Conservation (phyloP, 2,797 vertebrate genomes). For the Periophthalmus magnuspinnatus region DNA sequence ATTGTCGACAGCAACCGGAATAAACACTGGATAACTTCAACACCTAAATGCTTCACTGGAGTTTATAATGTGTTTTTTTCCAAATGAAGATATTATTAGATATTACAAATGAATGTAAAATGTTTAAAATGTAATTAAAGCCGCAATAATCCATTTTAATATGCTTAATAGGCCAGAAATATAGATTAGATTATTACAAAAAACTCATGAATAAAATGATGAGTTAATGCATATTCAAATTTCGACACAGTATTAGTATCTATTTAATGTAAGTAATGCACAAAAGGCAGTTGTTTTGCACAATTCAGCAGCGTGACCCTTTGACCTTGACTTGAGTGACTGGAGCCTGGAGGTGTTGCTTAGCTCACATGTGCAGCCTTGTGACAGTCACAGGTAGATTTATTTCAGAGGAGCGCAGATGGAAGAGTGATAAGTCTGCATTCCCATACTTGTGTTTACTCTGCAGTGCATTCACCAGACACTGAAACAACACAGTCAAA, state of each 20-base stretch:
- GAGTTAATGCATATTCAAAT: too few relatives aligned
- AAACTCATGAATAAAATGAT: too few relatives aligned
- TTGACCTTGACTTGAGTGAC: constrained; percentile 6
- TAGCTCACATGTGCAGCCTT: constrained; percentile 17
- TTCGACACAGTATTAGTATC: neutral
- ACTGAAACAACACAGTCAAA: neutral
- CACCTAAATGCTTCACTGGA: too few relatives aligned
- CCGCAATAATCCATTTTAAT: too few relatives aligned
- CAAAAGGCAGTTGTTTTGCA: neutral
- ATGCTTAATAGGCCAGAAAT: too few relatives aligned
- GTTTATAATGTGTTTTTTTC: too few relatives aligned
- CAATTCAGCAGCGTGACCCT: constrained; percentile 8
- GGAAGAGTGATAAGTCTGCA: constrained; percentile 21
- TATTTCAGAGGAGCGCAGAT: constrained; percentile 38
- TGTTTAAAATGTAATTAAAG: too few relatives aligned
- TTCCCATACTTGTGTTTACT: constrained; percentile 31
- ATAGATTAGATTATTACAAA: too few relatives aligned
- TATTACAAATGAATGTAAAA: too few relatives aligned
- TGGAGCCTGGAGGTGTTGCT: constrained; percentile 10
- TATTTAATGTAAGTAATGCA: neutral
- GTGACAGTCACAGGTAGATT: constrained; percentile 52
- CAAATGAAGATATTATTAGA: too few relatives aligned
- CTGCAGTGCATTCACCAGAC: constrained; percentile 22
- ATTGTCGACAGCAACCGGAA: too few relatives aligned
- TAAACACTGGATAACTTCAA: too few relatives aligned